phyloP scores from a whole-genome alignment of 2,797 vertebrate genomes.

The Phataginus tetradactyla region DNA sequence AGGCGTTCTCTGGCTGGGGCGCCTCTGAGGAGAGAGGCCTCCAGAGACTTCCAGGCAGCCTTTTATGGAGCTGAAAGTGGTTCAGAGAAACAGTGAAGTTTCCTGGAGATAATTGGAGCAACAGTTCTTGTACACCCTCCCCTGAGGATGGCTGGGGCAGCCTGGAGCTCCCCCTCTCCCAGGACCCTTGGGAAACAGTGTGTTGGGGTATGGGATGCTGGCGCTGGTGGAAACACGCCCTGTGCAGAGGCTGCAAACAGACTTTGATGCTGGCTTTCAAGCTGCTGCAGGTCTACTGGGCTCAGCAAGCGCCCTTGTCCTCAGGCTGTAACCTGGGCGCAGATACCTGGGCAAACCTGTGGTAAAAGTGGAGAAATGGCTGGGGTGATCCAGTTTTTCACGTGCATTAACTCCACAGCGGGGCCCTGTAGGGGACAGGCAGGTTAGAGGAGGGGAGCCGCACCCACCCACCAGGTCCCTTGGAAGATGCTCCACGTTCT shows the following conservation, averaged over 20 bases:
- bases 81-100: neutral
- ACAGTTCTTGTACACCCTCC: neutral
- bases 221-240: neutral
- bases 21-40: neutral
- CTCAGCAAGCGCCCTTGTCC: neutral
- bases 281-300: neutral
- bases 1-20: conserved; percentile 45
- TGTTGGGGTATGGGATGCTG: neutral
- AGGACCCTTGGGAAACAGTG: neutral
- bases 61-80: conserved; percentile 74
- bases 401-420: neutral
- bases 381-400: neutral
- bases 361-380: neutral
- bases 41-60: conserved; percentile 32
- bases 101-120: conserved; percentile 16
- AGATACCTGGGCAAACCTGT: neutral
- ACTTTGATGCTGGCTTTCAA: neutral
- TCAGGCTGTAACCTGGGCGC: neutral
- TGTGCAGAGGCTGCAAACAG: fast-evolving
- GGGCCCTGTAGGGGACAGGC: neutral
- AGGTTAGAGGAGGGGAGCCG: neutral
- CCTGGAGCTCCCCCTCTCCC: neutral
- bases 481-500: neutral
- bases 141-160: neutral
- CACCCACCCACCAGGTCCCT: neutral